A percentile compares a stretch with the other conserved stretches of the same genome.
These are phyloP conservation scores for Amphiduros pacificus DNA, from an alignment of 2,888 invertebrate species.

Conservation along the genomic window DNA sequence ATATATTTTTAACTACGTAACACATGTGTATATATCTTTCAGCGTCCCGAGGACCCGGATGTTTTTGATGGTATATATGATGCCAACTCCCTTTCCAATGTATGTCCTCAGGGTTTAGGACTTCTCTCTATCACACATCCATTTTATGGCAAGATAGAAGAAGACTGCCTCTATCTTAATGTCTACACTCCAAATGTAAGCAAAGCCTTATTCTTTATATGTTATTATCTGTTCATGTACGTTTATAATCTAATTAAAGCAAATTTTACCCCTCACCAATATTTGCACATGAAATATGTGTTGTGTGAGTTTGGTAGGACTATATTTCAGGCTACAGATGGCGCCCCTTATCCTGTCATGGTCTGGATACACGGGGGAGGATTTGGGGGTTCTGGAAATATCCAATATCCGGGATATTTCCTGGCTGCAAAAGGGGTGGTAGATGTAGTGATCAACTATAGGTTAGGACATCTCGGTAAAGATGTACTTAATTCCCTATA, in stretches of 20 bases:
- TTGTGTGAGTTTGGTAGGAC: too few relatives aligned
- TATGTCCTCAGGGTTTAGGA: slow-evolving; percentile 22
- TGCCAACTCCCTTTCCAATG: slow-evolving; percentile 12
- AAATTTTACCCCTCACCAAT: too few relatives aligned
- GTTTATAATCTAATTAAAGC: too few relatives aligned
- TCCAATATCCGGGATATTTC: slow-evolving; percentile 27
- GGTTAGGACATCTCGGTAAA: slow-evolving; percentile 23
- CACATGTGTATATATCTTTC: too few relatives aligned
- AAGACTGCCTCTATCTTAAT: slow-evolving; percentile 27
- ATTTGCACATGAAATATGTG: too few relatives aligned
- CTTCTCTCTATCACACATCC: slow-evolving; percentile 24
- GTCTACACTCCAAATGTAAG: slow-evolving; percentile 23
- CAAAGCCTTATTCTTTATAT: too few relatives aligned
- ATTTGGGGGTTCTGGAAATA: slow-evolving; percentile 17
- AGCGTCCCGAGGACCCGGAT: too few relatives aligned
- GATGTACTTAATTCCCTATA: too few relatives aligned
- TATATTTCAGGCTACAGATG: not conserved
- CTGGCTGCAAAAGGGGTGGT: slow-evolving; percentile 22
- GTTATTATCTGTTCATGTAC: too few relatives aligned
- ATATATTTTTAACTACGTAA: too few relatives aligned
- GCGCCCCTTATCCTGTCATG: slow-evolving; percentile 21
- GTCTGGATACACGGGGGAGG: slow-evolving; percentile 29
- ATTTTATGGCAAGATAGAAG: slow-evolving; percentile 13
- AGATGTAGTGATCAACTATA: slow-evolving; percentile 23
- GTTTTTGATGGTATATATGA: too few relatives aligned